Evolutionary conservation across 1,140 invertebrate genomes (phyloP).

Genomic region (Theocolax elegans): DNA sequence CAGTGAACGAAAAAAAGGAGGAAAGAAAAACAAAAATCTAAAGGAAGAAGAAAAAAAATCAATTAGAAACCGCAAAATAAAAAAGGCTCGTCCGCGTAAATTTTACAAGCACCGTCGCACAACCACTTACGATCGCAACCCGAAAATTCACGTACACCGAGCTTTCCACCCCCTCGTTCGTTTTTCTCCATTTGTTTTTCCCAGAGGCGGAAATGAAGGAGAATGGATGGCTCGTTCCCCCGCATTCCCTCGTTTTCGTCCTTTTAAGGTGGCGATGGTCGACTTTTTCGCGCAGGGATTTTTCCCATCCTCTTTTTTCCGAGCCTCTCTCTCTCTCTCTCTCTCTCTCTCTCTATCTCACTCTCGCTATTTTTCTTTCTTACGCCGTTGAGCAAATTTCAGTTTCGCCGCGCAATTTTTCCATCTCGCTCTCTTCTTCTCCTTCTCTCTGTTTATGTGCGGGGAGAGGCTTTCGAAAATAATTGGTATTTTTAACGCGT

Average conservation of each 20-base stretch:
- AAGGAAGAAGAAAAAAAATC: neutral
- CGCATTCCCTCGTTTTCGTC: neutral
- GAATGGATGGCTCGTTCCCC: slow-evolving; percentile 13
- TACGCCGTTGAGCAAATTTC: slow-evolving; percentile 20
- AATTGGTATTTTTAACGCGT: slow-evolving; percentile 34
- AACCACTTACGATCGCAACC: neutral
- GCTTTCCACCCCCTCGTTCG: neutral
- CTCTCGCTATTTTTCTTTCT: slow-evolving; percentile 19
- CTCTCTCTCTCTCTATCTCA: neutral
- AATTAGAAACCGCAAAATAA: slow-evolving; percentile 23
- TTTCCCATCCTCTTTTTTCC: neutral
- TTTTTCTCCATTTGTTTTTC: slow-evolving; percentile 31
- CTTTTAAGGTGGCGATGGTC: neutral
- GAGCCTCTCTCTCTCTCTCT: too few species aligned
- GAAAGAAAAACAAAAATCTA: slow-evolving; percentile 1
- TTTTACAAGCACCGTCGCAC: neutral
- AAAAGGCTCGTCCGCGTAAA: neutral
- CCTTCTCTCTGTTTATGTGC: neutral
- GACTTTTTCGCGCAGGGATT: neutral
- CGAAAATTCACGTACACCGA: neutral
- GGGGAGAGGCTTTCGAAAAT: neutral
- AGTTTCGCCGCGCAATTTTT: slow-evolving; percentile 24
- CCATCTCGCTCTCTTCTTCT: neutral
- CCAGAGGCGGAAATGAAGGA: slow-evolving; percentile 32
- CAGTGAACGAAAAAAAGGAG: too few species aligned